Percentiles rank a stretch among this genome's conserved stretches.
phyloP scores from a whole-genome alignment of 2,113 vertebrate genomes.

The Melanerpes formicivorus region DNA sequence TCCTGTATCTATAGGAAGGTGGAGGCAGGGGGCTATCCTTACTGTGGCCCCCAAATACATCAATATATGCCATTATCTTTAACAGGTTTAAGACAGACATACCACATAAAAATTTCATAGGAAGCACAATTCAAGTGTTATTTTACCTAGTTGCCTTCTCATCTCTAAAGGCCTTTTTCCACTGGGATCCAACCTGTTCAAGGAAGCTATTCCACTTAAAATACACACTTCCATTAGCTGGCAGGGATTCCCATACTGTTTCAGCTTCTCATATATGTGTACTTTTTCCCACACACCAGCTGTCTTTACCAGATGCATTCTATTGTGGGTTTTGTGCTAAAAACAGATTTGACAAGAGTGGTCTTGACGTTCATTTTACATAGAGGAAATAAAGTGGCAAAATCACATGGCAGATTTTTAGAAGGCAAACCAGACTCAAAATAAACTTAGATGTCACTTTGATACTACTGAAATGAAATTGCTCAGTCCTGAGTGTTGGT shows the following conservation, averaged over 20 bases:
- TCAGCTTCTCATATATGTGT: neutral
- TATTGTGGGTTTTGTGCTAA: neutral
- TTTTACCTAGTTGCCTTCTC: conserved; percentile 62
- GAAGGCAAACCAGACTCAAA: neutral
- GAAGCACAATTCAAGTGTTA: conserved; percentile 64
- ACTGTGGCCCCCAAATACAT: conserved; percentile 7
- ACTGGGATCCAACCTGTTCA: conserved; percentile 63
- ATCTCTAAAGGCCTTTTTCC: conserved; percentile 67
- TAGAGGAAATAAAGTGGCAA: conserved; percentile 19
- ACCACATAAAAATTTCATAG: conserved; percentile 74
- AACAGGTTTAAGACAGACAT: conserved; percentile 59
- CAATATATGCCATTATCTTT: conserved; percentile 41
- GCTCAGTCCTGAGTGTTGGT: neutral
- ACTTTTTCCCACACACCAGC: neutral
- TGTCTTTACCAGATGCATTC: neutral
- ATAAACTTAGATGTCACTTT: neutral
- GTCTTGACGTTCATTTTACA: conserved; percentile 13
- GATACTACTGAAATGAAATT: neutral
- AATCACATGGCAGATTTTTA: neutral
- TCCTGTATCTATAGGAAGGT: neutral
- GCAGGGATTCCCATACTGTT: neutral
- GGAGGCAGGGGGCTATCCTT: neutral
- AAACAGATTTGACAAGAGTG: conserved; percentile 14
- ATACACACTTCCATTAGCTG: conserved; percentile 69
- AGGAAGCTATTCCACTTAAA: conserved; percentile 60